Evolutionary conservation across 2,888 invertebrate genomes (phyloP).

Genomic region (Phalera bucephala): DNA sequence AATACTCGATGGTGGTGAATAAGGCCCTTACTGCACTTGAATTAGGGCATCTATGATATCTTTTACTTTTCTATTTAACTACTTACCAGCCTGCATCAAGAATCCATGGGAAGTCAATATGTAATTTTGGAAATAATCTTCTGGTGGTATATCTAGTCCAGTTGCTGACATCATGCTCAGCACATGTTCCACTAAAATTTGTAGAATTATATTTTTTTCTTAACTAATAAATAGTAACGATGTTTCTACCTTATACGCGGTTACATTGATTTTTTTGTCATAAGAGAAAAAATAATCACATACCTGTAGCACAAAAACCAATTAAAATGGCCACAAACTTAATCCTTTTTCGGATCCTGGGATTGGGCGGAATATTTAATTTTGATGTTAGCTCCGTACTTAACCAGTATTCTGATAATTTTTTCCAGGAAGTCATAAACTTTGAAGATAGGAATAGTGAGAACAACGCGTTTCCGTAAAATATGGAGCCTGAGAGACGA

Average conservation of each 20-base stretch:
- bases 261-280: no score
- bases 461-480: conserved; percentile 79
- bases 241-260: no score
- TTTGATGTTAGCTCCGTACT: conserved; percentile 39
- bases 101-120: conserved; percentile 70
- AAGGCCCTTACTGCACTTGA: no score
- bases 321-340: conserved; percentile 45
- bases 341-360: conserved; percentile 39
- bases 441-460: conserved; percentile 78
- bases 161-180: conserved; percentile 84
- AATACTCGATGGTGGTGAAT: no score
- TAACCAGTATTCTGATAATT: conserved; percentile 47
- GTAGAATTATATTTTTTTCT: no score
- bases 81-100: conserved; percentile 60
- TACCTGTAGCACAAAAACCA: conserved; percentile 46
- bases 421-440: conserved; percentile 53
- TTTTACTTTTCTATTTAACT: no score
- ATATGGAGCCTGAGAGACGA: conserved; percentile 70
- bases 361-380: conserved; percentile 42
- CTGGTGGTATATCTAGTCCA: conserved; percentile 47
- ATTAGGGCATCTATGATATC: no score
- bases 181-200: conserved; percentile 83
- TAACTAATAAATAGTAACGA: no score
- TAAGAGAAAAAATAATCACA: conserved; percentile 18
- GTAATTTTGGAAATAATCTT: conserved; percentile 57